Conservation (phyloP, 2,113 vertebrate species). For the Hypocryptadius cinnamomeus region DNA sequence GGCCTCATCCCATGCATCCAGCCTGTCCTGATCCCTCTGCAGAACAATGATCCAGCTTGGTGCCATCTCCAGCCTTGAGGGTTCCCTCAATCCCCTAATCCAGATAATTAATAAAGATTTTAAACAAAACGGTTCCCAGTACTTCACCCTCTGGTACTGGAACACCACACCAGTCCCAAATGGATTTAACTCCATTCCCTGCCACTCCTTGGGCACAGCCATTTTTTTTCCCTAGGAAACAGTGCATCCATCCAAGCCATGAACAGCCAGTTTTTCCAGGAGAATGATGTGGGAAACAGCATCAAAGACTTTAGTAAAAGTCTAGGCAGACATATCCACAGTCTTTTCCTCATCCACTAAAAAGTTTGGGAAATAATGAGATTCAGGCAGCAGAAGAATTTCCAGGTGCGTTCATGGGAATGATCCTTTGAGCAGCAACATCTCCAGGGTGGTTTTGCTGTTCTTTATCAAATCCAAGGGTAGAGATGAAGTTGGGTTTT, state of each 20-base stretch:
- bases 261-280: not conserved
- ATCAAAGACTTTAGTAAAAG: not conserved
- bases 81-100: not conserved
- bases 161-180: rapidly evolving
- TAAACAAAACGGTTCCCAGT: not conserved
- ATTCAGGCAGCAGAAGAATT: not conserved
- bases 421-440: not conserved
- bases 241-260: not conserved
- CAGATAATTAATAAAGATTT: not conserved
- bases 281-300: not conserved
- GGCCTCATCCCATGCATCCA: not conserved
- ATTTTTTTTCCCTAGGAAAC: not conserved
- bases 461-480: not conserved
- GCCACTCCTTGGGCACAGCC: not conserved
- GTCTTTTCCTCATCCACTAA: not conserved
- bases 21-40: not conserved
- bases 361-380: not conserved
- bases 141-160: not conserved
- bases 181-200: not conserved
- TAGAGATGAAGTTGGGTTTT: not conserved
- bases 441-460: not conserved
- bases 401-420: rapidly evolving
- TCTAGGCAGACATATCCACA: not conserved
- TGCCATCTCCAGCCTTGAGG: not conserved
- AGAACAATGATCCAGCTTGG: no score